Evolutionary conservation across 2,797 vertebrate species (phyloP), one percentile per base, ranked within the genome.

Genomic region (Amblyraja radiata): DNA sequence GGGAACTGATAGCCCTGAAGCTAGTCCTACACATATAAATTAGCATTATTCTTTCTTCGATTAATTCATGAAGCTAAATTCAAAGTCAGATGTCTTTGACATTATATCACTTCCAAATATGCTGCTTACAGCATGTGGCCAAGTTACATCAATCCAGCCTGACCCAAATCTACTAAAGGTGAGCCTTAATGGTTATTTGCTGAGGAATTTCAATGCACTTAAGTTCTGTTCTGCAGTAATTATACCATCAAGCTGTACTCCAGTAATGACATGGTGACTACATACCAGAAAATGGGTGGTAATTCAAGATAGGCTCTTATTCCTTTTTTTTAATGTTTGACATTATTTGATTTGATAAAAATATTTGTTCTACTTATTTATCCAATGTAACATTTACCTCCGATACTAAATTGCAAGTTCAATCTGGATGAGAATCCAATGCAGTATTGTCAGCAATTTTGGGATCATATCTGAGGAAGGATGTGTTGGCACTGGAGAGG

Each of bases 1-100:
- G 63, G 84, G 65, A 68, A 36, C 18, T 23, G 61, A 36, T 61
- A 63, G 14, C 23, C n/a, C n/a, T 32, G 36, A 88, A 68, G 6
- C 61, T 3, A n/a, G 16, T 88, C 36, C 84, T 32, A 68, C 7
- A 68, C 6, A n/a, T 88, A 21, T 68, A 88, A 88, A 88, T 65
- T 8, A 3, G 25, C 61, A 14, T 13, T 16, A 63, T 63, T 65
- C 61, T 86, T 86, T 86, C 83, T 86, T 86, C 58, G n/a, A 8
- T 61, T 86, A 86, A 63, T 58, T 23, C 18, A 65, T 63, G 54
- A 63, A 77, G 21, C 28, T 63, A 61, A 84, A 65, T 61, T 86
- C 83, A 65, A 61, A 86, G 58, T 86, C 28, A 86, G 63, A 86
- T 16, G 25, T 86, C 46, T 58, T 61, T 86, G 83, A n/a, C 83